A percentile compares a stretch with the other conserved stretches of the same genome.
These are phyloP conservation scores for Aphaenogaster floridana DNA, from an alignment of 1,140 invertebrate species.

Conservation along the genomic window DNA sequence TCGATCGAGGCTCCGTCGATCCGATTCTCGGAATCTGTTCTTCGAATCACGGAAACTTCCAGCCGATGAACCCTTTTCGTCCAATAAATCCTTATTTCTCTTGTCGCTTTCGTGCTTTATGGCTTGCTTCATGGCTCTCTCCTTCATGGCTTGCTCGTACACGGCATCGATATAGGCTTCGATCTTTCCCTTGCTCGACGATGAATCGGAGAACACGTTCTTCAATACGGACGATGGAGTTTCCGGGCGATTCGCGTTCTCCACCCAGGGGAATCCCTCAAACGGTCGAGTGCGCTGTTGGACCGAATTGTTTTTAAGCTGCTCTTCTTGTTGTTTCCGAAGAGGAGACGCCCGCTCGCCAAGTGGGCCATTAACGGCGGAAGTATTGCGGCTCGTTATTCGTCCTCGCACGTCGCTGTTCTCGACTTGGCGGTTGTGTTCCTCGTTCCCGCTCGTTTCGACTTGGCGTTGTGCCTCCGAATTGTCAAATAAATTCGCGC, in stretches of 20 bases:
- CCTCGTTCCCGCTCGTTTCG: background rate
- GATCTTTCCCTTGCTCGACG: conserved; percentile 3
- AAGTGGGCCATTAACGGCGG: conserved; percentile 45
- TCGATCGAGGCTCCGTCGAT: background rate
- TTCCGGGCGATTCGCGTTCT: background rate
- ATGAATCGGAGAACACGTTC: background rate
- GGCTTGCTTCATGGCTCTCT: background rate
- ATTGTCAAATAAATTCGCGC: conserved; percentile 42
- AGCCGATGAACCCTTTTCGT: background rate
- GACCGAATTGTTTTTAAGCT: background rate
- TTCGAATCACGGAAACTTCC: background rate
- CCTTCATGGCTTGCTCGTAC: background rate
- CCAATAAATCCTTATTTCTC: conserved; percentile 1
- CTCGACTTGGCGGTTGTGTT: no score
- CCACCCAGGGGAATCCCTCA: background rate
- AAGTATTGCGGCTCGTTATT: conserved; percentile 22
- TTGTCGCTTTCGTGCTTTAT: background rate
- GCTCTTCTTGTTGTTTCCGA: background rate
- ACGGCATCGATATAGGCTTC: conserved; percentile 27
- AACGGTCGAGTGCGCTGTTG: background rate
- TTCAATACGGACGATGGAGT: background rate
- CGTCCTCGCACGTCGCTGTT: background rate
- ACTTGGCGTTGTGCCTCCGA: conserved; percentile 58
- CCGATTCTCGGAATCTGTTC: background rate
- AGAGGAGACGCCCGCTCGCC: background rate